Base-by-base conservation (phyloP, 2,797 vertebrate species). In the Myoxocephalus aenaeus region DNA sequence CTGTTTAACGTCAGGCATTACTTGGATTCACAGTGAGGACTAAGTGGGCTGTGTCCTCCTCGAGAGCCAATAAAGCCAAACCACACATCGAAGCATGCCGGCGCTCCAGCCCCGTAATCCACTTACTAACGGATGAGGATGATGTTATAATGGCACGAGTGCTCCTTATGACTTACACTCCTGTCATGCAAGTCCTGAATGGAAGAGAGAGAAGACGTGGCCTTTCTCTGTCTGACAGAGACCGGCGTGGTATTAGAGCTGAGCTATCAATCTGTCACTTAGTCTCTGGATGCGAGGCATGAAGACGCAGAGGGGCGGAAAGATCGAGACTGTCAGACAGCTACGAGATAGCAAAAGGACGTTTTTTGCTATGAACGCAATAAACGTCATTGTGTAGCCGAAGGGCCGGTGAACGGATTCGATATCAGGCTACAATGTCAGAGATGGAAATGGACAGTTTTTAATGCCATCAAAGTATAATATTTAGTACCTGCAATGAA, bases 11-110 rank as follows among this genome's bases (percentile, higher is more conserved):
- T 80, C 82, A 85, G 83, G 79, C 91, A 91, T 95, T 93, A 93
- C 84, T 85, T 83, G 56, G 73, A 91, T 91, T 93, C 90, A 90
- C 84, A 91, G 92, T 85, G 85, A 83, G 86, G 92, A 90, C 91
- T 92, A 92, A 94, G 93, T 93, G 91, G 90, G 84, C 88, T 89
- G 78, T 89, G 87, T 90, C 90, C 92, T 92, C 85, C 90, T 89
- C 86, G 85, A 83, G 80, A 91, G 88, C 90, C 90, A 93, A 94
- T 94, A 95, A 93, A 93, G 89, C 82, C 86, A 87, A 92, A 92
- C 83, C 90, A 93, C 93, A 93, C 92, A 93, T 93, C 81, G 89
- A 66, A 88, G 88, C 81, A 86, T 87, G 93, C 86, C 88, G 89
- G 89, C 46, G 80, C 89, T 92, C 71, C 65, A 77, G 89, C 85